phyloP scores from a whole-genome alignment of 2,113 vertebrate genomes.

The Stegastes partitus region DNA sequence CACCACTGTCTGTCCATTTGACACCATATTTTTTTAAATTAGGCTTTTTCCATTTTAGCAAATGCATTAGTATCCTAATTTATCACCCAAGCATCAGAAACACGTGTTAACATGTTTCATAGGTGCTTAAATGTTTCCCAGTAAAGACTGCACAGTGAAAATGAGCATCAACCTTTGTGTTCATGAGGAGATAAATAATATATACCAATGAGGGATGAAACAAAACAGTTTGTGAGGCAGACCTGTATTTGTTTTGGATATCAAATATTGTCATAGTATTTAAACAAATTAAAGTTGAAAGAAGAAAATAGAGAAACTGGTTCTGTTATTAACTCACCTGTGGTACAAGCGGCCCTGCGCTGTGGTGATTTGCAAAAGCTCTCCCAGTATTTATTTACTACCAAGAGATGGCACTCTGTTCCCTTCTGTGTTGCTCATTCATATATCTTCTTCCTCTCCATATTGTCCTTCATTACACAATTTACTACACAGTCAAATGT shows the following conservation, averaged over 20 bases:
- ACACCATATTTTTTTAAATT: neutral
- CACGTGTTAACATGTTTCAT: too few species aligned
- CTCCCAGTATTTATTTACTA: conserved; percentile 15
- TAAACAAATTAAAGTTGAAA: neutral
- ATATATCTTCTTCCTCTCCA: neutral
- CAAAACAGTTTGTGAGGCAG: too few species aligned
- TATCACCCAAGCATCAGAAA: neutral
- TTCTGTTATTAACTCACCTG: neutral
- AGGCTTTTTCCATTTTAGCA: neutral
- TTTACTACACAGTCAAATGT: too few species aligned
- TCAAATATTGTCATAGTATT: neutral
- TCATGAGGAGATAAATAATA: too few species aligned
- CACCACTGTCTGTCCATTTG: conserved; percentile 19
- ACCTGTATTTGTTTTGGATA: neutral
- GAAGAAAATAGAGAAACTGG: neutral
- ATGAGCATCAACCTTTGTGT: too few species aligned
- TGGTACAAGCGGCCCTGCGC: neutral
- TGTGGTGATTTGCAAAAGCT: neutral
- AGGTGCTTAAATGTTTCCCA: neutral
- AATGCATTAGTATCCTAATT: neutral
- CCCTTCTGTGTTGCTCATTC: neutral
- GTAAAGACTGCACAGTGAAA: too few species aligned
- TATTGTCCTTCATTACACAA: neutral
- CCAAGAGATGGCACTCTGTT: conserved; percentile 53
- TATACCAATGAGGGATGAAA: too few species aligned